Base-by-base conservation (phyloP, 2,888 invertebrate genomes). In the Spicauda simplicius region DNA sequence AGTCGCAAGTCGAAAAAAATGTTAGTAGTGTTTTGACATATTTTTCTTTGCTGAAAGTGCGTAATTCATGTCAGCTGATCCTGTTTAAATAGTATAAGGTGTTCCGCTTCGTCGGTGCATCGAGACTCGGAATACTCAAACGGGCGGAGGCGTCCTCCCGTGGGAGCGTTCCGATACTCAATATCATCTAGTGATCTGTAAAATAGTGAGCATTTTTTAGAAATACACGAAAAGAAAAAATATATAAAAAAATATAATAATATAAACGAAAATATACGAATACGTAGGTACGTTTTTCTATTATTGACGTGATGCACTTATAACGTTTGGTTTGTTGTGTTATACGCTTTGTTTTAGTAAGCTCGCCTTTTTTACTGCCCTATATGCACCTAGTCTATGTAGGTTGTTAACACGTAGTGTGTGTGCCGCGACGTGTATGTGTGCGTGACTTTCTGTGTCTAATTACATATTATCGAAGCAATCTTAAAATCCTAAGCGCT, bases 31-130 rank as follows among this genome's bases (percentile, higher is more conserved):
- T 93, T 93, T 93, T 93, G 93, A 93, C 93, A 93, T 93, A 90
- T 93, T 93, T 93, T 93, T 93, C 93, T 93, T 93, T 93, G 93
- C 93, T 93, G 93, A 93, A 93, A 93, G 93, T 93, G 93, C 93
- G 93, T 93, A 88, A 93, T 91, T 93, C 93, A 91, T 93, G 93
- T 91, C 93, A 93, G 93, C 93, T 93, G 92, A 80, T 88, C 82
- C 84, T 83, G 86, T 83, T 86, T 83, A 77, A 83, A 85, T 86
- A 87, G 83, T 80, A 75, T 78, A 77, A 72, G 76, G 74, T 58
- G 65, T 37, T 8, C 71, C 75, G 62, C 74, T 70, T 72, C 65
- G 73, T 68, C 68, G 74, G 73, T 69, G 71, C 75, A 70, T 76
- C 71, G 87, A 90, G 88, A 48, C 63, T 78, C 84, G 88, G 85